Percentiles rank a stretch among this genome's conserved stretches.
phyloP scores from a whole-genome alignment of 1,140 invertebrate species.

The Asbolus verrucosus region DNA sequence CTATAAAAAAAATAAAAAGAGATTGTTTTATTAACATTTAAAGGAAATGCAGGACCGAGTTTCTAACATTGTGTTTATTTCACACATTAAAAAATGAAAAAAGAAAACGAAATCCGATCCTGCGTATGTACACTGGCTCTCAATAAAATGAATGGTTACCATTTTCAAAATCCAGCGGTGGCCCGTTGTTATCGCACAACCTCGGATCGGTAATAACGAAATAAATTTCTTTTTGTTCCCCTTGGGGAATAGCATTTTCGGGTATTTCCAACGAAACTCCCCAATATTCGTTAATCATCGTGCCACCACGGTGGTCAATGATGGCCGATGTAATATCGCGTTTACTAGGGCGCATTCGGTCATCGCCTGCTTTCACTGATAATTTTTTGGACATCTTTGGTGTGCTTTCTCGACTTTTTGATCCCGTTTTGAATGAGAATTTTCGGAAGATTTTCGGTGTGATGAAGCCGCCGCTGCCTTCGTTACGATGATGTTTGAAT shows the following conservation, averaged over 20 bases:
- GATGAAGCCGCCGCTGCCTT: slow-evolving; percentile 56
- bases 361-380: slow-evolving; percentile 42
- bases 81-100: too few species aligned
- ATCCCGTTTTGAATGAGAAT: slow-evolving; percentile 61
- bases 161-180: slow-evolving; percentile 88
- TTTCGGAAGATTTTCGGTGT: slow-evolving; percentile 63
- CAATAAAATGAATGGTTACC: slow-evolving; percentile 70
- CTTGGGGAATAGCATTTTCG: slow-evolving; percentile 83
- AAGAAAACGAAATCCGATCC: too few species aligned
- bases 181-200: slow-evolving; percentile 77
- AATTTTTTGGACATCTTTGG: slow-evolving; percentile 57
- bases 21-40: slow-evolving; percentile 47
- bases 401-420: slow-evolving; percentile 48
- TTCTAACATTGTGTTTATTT: too few species aligned
- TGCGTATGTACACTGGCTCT: slow-evolving; percentile 60
- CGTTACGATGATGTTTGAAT: slow-evolving; percentile 62
- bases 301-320: slow-evolving; percentile 83
- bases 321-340: slow-evolving; percentile 73
- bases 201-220: slow-evolving; percentile 89
- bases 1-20: too few species aligned
- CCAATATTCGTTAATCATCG: slow-evolving; percentile 86
- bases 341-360: slow-evolving; percentile 58
- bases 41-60: too few species aligned
- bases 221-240: slow-evolving; percentile 91
- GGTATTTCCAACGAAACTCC: slow-evolving; percentile 92